Evolutionary conservation across 2,113 vertebrate genomes (phyloP), one percentile per base, ranked within the genome.

Genomic region (Osmerus eperlanus): DNA sequence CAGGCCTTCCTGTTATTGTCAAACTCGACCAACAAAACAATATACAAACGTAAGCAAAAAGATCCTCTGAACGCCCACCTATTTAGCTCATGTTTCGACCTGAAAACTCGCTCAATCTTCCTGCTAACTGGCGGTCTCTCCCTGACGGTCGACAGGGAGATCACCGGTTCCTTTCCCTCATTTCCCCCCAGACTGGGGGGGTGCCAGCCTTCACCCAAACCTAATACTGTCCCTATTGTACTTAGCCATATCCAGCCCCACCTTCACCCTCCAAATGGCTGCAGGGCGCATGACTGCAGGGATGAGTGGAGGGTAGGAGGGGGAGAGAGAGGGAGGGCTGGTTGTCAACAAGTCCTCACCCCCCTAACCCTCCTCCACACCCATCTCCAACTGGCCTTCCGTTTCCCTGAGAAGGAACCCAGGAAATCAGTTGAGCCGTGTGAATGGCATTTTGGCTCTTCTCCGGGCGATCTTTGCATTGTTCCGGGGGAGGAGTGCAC

Each of bases 181-280:
- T 9, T 47, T 47, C 0, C 5, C 41, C 41, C 41, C 41, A 47
- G 9, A 47, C 8, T 47, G 9, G 9, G 41, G 7, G 41, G 1
- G 9, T 9, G 41, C 41, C 41, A 47, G 41, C 41, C 9, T 47
- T 11, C 2, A 47, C 41, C 41, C 41, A 47, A 11, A 47, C 9
- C 64, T 23, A 79, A 85, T 83, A 87, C 77, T 78, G 84, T 84
- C 71, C 80, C 82, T 77, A 85, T 87, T 85, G 86, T 85, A 55
- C 68, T 72, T 83, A 89, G 86, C 74, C 75, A 74, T 75, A 85
- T 85, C 81, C 79, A 86, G 83, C 79, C 80, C 81, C 82, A 75
- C 82, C 84, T 77, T 29, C 51, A 71, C 73, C 79, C 77, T 52
- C 63, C 52, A 76, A 72, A 79, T 75, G 76, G 74, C 86, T 78